Conservation (phyloP, 2,888 invertebrate genomes). For the Drosophila siamana region DNA sequence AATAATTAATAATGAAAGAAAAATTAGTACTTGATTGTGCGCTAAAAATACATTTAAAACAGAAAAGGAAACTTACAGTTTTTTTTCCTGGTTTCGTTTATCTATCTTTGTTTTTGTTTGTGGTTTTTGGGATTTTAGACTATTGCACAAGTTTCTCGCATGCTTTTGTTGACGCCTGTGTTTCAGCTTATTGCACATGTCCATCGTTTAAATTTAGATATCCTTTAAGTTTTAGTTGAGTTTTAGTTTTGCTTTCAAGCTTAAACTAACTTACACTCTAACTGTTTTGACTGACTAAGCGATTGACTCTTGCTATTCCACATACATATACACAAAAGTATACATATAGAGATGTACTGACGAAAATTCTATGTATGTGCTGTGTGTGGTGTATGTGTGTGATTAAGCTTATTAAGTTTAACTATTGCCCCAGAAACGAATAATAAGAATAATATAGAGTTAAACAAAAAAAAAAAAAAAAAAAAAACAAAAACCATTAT, state of each 20-base stretch:
- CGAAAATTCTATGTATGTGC: conserved; percentile 2
- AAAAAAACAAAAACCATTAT: background rate
- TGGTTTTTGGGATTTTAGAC: conserved; percentile 22
- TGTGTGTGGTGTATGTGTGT: conserved; percentile 11
- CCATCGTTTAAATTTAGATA: conserved; percentile 34
- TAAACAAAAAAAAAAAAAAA: conserved; percentile 1
- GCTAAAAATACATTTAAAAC: conserved; percentile 24
- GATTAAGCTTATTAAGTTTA: conserved; percentile 57
- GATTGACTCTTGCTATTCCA: conserved; percentile 57
- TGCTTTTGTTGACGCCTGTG: conserved; percentile 14
- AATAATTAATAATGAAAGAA: conserved; percentile 17
- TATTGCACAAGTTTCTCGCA: conserved; percentile 41
- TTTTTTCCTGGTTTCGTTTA: background rate
- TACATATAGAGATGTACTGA: conserved; percentile 10
- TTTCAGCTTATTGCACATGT: conserved; percentile 58
- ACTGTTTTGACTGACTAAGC: conserved; percentile 55
- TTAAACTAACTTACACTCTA: conserved; percentile 46
- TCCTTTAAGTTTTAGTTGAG: conserved; percentile 30
- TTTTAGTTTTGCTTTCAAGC: conserved; percentile 39
- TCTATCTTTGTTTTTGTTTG: background rate
- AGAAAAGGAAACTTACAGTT: conserved; percentile 1
- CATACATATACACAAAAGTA: conserved; percentile 17
- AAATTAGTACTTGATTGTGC: conserved; percentile 44
- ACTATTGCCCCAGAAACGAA: conserved; percentile 53
- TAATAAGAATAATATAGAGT: background rate